Conservation (phyloP, 2,888 invertebrate genomes). For the Ptychoptera contaminata region DNA sequence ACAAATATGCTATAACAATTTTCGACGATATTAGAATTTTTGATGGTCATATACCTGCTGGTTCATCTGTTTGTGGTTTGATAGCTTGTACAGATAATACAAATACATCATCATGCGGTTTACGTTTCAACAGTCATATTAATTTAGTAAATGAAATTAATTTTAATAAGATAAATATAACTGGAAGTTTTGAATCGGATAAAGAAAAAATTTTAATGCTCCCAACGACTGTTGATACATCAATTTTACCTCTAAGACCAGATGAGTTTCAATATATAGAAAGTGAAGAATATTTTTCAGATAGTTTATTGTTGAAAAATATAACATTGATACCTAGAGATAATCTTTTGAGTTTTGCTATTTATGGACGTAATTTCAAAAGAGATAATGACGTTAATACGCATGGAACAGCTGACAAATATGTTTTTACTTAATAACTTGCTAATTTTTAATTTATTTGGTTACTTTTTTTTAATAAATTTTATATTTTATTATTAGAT, state of each 20-base stretch:
- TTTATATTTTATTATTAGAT: no score
- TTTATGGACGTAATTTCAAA: no score
- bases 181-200: slow-evolving; percentile 5
- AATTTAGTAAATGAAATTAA: slow-evolving; percentile 3
- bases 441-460: no score
- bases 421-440: no score
- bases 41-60: slow-evolving; percentile 21
- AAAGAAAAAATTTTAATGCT: slow-evolving; percentile 5
- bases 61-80: slow-evolving; percentile 21
- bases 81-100: slow-evolving; percentile 24
- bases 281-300: no score
- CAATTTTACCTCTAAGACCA: slow-evolving; percentile 34
- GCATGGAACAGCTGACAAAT: no score
- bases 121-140: slow-evolving; percentile 4
- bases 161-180: slow-evolving; percentile 9
- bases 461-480: no score
- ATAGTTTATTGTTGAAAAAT: no score
- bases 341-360: no score
- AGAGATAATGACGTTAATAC: no score
- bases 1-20: slow-evolving; percentile 11
- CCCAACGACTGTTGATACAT: slow-evolving; percentile 34
- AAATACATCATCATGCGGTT: slow-evolving; percentile 21
- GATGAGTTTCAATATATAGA: slow-evolving; percentile 14
- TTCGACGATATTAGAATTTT: slow-evolving; percentile 18
- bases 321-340: no score